These are phyloP conservation scores for Choristoneura fumiferana DNA, from an alignment of 1,140 invertebrate genomes.

Conservation along the genomic window DNA sequence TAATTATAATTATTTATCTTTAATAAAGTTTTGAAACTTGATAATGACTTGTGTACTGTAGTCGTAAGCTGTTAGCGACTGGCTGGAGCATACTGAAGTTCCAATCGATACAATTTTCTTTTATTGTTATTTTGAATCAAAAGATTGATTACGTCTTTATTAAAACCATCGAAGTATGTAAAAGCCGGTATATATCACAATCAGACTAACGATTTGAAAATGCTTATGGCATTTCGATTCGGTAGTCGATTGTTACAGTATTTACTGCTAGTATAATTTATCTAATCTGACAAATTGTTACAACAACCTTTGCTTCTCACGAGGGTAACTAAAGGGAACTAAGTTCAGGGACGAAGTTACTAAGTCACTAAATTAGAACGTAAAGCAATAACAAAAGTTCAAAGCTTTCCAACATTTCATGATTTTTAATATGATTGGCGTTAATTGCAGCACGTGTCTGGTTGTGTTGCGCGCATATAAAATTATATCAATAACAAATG, in stretches of 20 bases:
- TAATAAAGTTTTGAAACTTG: slow-evolving; percentile 35
- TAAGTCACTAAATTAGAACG: too few species aligned
- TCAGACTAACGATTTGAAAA: not conserved
- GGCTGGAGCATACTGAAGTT: not conserved
- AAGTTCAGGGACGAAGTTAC: too few species aligned
- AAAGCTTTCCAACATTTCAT: too few species aligned
- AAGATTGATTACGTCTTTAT: too few species aligned
- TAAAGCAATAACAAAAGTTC: too few species aligned
- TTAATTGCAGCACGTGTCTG: too few species aligned
- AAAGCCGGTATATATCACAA: not conserved
- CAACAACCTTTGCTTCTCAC: not conserved
- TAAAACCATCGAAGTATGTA: not conserved
- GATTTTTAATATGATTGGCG: too few species aligned
- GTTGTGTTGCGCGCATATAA: too few species aligned
- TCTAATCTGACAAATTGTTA: not conserved
- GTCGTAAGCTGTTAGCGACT: slow-evolving; percentile 24
- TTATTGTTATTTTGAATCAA: not conserved
- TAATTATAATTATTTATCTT: slow-evolving; percentile 26
- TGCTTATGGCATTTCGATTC: not conserved
- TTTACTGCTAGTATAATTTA: not conserved
- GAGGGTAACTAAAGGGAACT: not conserved
- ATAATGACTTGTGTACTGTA: slow-evolving; percentile 28
- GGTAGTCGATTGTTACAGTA: not conserved
- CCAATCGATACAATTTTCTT: not conserved
- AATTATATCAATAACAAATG: too few species aligned